These are phyloP conservation scores for Elmis aenea DNA, from an alignment of 2,888 invertebrate species.

Conservation along the genomic window DNA sequence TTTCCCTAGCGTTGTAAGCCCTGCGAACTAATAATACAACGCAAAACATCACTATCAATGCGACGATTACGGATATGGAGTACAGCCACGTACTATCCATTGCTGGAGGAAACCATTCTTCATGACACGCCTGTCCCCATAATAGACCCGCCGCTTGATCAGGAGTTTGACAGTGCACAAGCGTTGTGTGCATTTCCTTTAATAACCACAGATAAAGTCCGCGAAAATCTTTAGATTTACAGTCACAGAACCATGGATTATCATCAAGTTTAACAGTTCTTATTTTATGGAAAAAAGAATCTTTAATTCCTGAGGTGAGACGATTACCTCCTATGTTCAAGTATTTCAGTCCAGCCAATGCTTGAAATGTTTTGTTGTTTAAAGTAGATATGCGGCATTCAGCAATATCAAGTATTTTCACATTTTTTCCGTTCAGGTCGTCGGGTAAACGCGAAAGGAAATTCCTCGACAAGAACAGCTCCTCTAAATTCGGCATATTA, in stretches of 20 bases:
- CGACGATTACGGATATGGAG: constrained; percentile 52
- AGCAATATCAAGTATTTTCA: constrained; percentile 58
- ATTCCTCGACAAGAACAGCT: constrained; percentile 63
- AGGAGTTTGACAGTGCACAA: constrained; percentile 64
- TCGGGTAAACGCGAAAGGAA: constrained; percentile 58
- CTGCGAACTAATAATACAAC: constrained; percentile 53
- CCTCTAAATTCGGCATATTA: constrained; percentile 55
- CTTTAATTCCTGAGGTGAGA: constrained; percentile 58
- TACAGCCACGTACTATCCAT: constrained; percentile 48
- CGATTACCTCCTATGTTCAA: constrained; percentile 68
- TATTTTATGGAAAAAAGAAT: constrained; percentile 57
- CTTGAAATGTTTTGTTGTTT: constrained; percentile 58
- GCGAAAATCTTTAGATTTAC: constrained; percentile 55
- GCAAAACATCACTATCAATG: constrained; percentile 52
- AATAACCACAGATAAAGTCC: constrained; percentile 59
- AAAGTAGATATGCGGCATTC: constrained; percentile 58
- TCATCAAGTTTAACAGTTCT: constrained; percentile 60
- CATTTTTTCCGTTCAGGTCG: constrained; percentile 55
- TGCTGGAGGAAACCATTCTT: constrained; percentile 50
- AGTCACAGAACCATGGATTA: constrained; percentile 76
- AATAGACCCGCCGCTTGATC: constrained; percentile 56
- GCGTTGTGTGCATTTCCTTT: constrained; percentile 50
- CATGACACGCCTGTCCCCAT: constrained; percentile 65
- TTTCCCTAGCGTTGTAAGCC: constrained; percentile 53
- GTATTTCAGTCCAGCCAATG: constrained; percentile 56